Percentiles rank a stretch among this genome's conserved stretches.
These are phyloP conservation scores for Lamellibrachia satsuma DNA, from an alignment of 2,888 invertebrate genomes.

Conservation along the genomic window DNA sequence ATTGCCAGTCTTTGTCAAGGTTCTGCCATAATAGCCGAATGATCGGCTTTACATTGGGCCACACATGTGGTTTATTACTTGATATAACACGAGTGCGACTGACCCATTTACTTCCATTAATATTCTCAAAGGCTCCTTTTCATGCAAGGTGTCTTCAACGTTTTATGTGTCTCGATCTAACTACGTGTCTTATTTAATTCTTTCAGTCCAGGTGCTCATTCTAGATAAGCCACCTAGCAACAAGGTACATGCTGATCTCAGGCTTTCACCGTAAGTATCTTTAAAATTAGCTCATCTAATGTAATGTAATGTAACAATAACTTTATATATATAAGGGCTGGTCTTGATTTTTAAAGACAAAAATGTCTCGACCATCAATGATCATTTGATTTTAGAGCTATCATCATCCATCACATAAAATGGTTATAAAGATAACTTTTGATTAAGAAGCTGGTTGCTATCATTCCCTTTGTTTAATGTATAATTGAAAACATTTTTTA, in stretches of 20 bases:
- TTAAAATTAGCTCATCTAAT: neutral
- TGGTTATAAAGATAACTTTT: no score
- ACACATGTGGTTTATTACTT: constrained; percentile 6
- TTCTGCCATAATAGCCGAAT: constrained; percentile 1
- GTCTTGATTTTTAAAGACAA: no score
- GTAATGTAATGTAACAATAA: neutral
- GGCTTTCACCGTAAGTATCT: neutral
- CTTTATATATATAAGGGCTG: no score
- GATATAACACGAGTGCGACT: neutral
- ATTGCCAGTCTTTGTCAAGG: constrained; percentile 3
- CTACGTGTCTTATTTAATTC: neutral
- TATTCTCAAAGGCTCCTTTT: constrained; percentile 17
- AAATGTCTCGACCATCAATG: no score
- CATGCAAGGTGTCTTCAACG: neutral
- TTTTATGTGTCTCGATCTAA: neutral
- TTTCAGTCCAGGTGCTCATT: neutral
- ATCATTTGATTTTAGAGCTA: no score
- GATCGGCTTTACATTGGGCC: constrained; percentile 17
- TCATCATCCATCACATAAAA: no score
- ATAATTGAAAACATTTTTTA: no score
- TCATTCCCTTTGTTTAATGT: no score
- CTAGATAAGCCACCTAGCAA: neutral
- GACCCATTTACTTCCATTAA: constrained; percentile 17
- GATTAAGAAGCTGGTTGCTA: no score
- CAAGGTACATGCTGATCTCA: neutral